Evolutionary conservation across 1,140 invertebrate species (phyloP), one percentile per base, ranked within the genome.

Genomic region (Heliconius melpomene): DNA sequence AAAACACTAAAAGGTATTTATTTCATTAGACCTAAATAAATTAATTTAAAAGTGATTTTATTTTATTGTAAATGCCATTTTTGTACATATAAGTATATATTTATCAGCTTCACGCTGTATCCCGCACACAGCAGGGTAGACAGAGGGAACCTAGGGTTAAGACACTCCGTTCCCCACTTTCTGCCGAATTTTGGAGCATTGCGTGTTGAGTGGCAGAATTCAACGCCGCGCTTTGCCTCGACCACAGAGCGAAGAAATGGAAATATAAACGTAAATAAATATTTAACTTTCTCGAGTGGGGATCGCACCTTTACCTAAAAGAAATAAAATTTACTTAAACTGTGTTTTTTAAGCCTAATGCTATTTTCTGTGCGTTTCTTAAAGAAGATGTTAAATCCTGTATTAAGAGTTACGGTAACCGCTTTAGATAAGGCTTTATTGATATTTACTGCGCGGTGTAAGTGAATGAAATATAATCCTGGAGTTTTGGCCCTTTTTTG

Each of bases 321-420:
- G 11, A 66, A 66, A 66, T 13, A 26, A 66, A 26, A 66, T 66
- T 66, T 66, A 66, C n/a, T 23, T 66, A 66, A 66, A 66, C 60
- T 66, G 16, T 3, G 5, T 13, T 66, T 66, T 11, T 66, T 5
- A 16, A 29, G n/a, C n/a, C 60, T 7, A 29, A 66, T 29, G n/a
- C 2, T 7, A 20, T 23, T 57, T 29, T 26, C 13, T 26, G 23
- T 11, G 6, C 26, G 11, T 66, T 29, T 26, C 60, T 66, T 29
- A 66, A 57, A 26, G 23, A n/a, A 11, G 3, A 9, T 29, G 60
- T 16, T 29, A 66, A 66, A 26, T 66, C 60, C 60, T 2, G 60
- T 29, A 66, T 66, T 66, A 66, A 66, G 60, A 66, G 60, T 57
- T 57, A 52, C 54, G 2, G 50, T 52, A 16, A 16, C 18, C 60